Percentiles rank a stretch among this genome's conserved stretches.
These are phyloP conservation scores for Cantharis flavilabris DNA, from an alignment of 2,888 invertebrate genomes.

Conservation along the genomic window DNA sequence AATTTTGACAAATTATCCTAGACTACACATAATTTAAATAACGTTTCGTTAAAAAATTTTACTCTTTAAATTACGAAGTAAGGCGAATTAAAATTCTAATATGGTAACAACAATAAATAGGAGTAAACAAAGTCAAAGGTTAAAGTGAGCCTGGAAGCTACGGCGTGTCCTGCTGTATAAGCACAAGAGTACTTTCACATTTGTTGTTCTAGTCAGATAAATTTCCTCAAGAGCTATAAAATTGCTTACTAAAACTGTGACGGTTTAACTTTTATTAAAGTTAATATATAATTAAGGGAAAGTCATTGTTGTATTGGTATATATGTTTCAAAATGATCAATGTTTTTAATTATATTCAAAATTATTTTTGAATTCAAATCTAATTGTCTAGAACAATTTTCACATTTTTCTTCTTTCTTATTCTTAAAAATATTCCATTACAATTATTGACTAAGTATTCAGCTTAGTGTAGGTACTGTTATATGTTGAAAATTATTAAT, in stretches of 20 bases:
- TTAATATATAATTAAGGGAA: background rate
- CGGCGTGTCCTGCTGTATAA: constrained; percentile 40
- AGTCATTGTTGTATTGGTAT: background rate
- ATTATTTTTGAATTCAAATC: no score
- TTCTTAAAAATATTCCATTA: no score
- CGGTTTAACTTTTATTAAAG: background rate
- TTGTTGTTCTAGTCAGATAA: constrained; percentile 1
- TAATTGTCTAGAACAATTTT: no score
- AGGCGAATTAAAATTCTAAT: background rate
- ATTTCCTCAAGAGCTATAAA: background rate
- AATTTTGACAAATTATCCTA: background rate
- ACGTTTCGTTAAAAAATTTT: background rate
- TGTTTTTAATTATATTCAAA: background rate
- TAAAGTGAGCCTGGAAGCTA: constrained; percentile 46
- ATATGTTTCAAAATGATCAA: background rate
- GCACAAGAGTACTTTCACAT: constrained; percentile 39
- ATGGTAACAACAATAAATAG: background rate
- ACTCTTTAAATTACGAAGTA: background rate
- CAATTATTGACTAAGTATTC: no score
- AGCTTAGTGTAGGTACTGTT: no score
- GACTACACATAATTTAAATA: background rate
- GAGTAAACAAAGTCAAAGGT: constrained; percentile 43
- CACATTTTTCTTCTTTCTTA: no score
- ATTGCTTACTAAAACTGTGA: background rate
- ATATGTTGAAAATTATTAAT: no score